Evolutionary conservation across 2,888 invertebrate genomes (phyloP), one percentile per base, ranked within the genome.

Genomic region (Drosophila nr. perissopoda): DNA sequence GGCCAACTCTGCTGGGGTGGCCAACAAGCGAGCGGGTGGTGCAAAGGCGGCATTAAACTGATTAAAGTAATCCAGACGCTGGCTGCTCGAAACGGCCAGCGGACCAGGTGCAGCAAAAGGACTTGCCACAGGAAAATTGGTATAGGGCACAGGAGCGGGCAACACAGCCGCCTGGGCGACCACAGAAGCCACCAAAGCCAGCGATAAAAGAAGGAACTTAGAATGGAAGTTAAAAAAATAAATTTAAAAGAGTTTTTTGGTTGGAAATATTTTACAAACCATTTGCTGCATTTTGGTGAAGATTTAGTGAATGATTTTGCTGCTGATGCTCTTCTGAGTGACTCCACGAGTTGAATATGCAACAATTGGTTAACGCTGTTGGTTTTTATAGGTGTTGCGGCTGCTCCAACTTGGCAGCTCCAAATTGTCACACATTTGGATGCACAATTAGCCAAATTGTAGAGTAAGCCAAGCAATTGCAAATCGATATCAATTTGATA

Each of bases 41-140:
- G 75, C 71, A 58, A 77, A 77, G 27, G 90, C 89, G 16, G 90
- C 82, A 78, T 91, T 90, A 31, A 84, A 84, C 57, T 84, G 90
- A 57, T 91, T 90, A 11, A 82, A 82, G 62, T 89, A 80, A 62
- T 91, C 90, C 74, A 92, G 69, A 10, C 91, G 89, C 16, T 92
- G 91, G 48, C 90, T 91, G 51, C 89, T 79, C 25, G 82, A 81
- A 33, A 85, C 46, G 33, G 89, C 79, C 69, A 89, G 21, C 0
- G 90, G 91, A 16, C 62, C 66, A 27, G 79, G 40, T 11, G 53
- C 31, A 40, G 73, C 48, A 40, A 68, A 58, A 0, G 70, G 40
- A 8, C 70, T 36, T 2, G 65, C 57, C 21, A 60, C 52, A 34
- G 66, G 48, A 21, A 66, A 61, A 6, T 76, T 73, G 8, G 70